These are phyloP conservation scores for Aporophyla nigra DNA, from an alignment of 2,888 invertebrate species.

Conservation along the genomic window DNA sequence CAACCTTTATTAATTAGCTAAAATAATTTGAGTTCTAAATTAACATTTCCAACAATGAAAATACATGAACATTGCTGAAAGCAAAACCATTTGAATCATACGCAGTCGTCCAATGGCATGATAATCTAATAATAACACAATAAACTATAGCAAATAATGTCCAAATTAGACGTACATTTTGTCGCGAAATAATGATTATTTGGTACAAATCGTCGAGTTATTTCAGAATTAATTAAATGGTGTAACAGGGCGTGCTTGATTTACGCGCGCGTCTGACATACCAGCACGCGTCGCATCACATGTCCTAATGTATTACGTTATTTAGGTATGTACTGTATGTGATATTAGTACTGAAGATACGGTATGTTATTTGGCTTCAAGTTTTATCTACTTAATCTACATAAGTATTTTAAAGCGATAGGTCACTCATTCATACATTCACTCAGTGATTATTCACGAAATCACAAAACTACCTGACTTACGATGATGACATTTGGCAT, in stretches of 20 bases:
- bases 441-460: too few species aligned
- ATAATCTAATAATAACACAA: slow-evolving; percentile 50
- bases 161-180: slow-evolving; percentile 50
- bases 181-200: slow-evolving; percentile 61
- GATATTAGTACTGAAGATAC: slow-evolving; percentile 14
- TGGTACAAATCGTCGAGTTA: slow-evolving; percentile 72
- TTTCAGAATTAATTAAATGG: slow-evolving; percentile 89
- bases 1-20: slow-evolving; percentile 28
- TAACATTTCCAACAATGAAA: slow-evolving; percentile 32
- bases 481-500: too few species aligned
- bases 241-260: slow-evolving; percentile 86
- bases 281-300: slow-evolving; percentile 85
- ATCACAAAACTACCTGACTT: too few species aligned
- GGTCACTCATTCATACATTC: too few species aligned
- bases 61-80: slow-evolving; percentile 12
- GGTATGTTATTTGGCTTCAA: slow-evolving; percentile 1
- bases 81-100: slow-evolving; percentile 7
- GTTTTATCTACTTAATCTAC: too few species aligned
- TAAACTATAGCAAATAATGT: slow-evolving; percentile 37
- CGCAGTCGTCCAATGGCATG: not conserved
- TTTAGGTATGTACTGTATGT: slow-evolving; percentile 69
- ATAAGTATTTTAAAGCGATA: too few species aligned
- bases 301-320: slow-evolving; percentile 81
- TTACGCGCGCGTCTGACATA: slow-evolving; percentile 81
- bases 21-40: slow-evolving; percentile 35